Evolutionary conservation across 2,113 vertebrate genomes (phyloP).

Genomic region (Peucedramus taeniatus): DNA sequence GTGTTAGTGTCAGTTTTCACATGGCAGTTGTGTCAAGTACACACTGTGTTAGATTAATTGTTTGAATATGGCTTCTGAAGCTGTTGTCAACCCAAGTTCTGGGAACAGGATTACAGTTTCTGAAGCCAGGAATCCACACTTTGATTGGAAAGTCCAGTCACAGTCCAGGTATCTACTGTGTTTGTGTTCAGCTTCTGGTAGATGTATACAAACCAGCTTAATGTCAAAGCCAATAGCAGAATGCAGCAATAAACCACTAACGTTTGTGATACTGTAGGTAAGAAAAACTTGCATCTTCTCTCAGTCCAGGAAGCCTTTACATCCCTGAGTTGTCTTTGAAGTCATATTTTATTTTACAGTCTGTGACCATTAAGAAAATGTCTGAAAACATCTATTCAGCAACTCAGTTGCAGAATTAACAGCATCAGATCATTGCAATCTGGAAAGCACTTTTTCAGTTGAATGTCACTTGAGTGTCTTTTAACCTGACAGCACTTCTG

Average conservation of each 20-base stretch:
- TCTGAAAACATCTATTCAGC: neutral
- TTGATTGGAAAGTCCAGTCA: neutral
- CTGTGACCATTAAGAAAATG: neutral
- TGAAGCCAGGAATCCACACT: neutral
- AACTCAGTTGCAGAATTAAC: neutral
- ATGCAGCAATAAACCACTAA: neutral
- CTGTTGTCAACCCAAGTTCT: neutral
- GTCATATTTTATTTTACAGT: neutral
- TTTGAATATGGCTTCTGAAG: neutral
- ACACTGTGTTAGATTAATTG: neutral
- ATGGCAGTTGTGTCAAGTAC: neutral
- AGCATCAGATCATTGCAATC: neutral
- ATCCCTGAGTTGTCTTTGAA: neutral
- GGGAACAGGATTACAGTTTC: neutral
- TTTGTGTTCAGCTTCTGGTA: neutral
- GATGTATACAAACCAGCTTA: neutral
- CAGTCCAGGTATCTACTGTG: neutral
- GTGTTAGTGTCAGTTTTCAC: neutral
- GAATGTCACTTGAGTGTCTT: neutral
- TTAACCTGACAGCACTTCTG: neutral
- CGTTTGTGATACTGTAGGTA: neutral
- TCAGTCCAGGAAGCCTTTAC: neutral
- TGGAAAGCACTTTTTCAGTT: neutral
- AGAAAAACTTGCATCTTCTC: neutral
- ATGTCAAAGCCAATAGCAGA: neutral